Evolutionary conservation across 2,888 invertebrate genomes (phyloP).

Genomic region (Phasia obesa): DNA sequence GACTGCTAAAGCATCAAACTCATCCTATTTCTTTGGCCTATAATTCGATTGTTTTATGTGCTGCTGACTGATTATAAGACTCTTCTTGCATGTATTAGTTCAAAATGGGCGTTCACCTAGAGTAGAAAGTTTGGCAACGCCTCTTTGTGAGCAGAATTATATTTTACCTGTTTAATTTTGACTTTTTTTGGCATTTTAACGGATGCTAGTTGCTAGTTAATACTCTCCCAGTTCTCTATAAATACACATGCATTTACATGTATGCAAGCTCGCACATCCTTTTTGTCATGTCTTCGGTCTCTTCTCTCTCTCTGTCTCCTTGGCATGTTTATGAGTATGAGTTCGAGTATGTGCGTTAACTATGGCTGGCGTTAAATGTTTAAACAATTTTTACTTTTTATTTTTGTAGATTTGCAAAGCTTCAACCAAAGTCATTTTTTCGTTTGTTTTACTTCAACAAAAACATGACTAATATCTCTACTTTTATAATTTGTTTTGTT

Average conservation of each 20-base stretch:
- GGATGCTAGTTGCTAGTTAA: conserved; percentile 42
- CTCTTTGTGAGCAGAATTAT: conserved; percentile 48
- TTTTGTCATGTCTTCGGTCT: conserved; percentile 28
- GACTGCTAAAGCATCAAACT: conserved; percentile 55
- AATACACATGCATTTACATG: background rate
- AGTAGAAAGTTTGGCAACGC: conserved; percentile 59
- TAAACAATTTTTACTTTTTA: conserved; percentile 68
- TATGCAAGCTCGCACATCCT: background rate
- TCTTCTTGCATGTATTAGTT: background rate
- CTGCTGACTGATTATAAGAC: background rate
- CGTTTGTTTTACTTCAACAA: conserved; percentile 71
- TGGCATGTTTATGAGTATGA: background rate
- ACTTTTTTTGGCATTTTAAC: conserved; percentile 49
- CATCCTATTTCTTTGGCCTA: conserved; percentile 25
- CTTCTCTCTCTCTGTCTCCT: background rate
- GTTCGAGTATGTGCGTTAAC: conserved; percentile 19
- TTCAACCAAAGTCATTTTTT: conserved; percentile 70
- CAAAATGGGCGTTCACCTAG: conserved; percentile 52
- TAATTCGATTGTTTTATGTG: background rate
- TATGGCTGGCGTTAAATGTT: conserved; percentile 63
- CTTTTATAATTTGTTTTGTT: conserved; percentile 63
- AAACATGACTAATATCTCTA: conserved; percentile 70
- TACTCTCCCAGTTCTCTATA: conserved; percentile 27
- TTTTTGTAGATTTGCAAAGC: conserved; percentile 60
- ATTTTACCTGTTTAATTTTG: conserved; percentile 58